Percentiles rank a stretch among this genome's conserved stretches.
Evolutionary conservation across 1,140 invertebrate genomes (phyloP).

Genomic region (Andricus grossulariae): DNA sequence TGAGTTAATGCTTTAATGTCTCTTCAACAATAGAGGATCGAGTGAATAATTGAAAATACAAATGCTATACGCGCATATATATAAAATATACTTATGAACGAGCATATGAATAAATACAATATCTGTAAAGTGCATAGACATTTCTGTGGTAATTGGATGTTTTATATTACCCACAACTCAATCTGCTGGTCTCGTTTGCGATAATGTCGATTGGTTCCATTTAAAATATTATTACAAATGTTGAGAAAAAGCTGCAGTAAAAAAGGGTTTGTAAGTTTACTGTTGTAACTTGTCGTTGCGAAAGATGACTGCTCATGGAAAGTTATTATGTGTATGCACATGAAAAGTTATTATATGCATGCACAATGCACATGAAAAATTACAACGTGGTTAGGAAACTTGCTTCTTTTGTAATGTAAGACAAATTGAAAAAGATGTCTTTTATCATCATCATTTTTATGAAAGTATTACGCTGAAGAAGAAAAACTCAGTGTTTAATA

Average conservation of each 20-base stretch:
- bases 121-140: no score
- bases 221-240: slow-evolving; percentile 11
- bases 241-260: not conserved
- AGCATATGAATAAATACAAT: no score
- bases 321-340: not conserved
- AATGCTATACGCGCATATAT: no score
- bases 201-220: slow-evolving; percentile 16
- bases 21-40: not conserved
- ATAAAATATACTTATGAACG: no score
- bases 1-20: not conserved
- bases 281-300: not conserved
- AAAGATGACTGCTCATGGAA: slow-evolving; percentile 6
- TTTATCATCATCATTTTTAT: no score
- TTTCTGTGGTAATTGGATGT: not conserved
- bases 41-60: no score
- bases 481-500: not conserved
- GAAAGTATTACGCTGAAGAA: not conserved
- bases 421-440: no score
- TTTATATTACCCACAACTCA: not conserved
- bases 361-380: no score
- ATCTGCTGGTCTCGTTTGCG: not conserved
- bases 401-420: no score
- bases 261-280: slow-evolving; percentile 8
- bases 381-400: no score
- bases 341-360: not conserved